Conservation (phyloP, 2,888 invertebrate genomes). For the Platerodrilus igneus region DNA sequence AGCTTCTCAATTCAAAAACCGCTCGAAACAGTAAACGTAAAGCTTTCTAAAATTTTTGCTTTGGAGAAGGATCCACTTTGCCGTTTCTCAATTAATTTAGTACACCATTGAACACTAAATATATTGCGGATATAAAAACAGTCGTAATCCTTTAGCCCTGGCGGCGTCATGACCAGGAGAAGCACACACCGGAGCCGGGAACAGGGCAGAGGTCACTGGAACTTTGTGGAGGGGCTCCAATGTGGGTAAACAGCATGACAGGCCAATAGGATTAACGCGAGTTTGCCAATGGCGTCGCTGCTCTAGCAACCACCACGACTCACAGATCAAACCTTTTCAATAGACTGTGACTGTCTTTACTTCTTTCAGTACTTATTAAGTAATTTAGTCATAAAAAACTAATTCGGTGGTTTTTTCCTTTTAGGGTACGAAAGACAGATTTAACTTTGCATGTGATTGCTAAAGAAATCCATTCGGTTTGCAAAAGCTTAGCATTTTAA, state of each 20-base stretch:
- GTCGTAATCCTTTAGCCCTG: conserved; percentile 16
- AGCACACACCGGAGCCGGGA: conserved; percentile 24
- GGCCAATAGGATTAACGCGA: conserved; percentile 40
- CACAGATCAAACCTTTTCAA: conserved; percentile 37
- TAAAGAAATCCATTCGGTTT: too few species aligned
- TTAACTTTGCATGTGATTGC: neutral
- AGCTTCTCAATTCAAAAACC: too few species aligned
- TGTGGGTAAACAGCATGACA: conserved; percentile 40
- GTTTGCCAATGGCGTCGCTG: conserved; percentile 39
- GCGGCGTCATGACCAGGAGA: conserved; percentile 19
- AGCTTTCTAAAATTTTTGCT: too few species aligned
- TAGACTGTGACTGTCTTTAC: conserved; percentile 26
- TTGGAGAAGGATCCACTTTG: too few species aligned
- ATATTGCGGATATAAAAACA: conserved; percentile 11
- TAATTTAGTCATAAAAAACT: neutral
- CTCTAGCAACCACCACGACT: conserved; percentile 40
- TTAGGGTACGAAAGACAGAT: neutral
- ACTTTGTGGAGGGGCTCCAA: conserved; percentile 35
- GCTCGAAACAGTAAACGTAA: too few species aligned
- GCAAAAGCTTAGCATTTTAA: too few species aligned
- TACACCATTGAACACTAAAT: conserved; percentile 15
- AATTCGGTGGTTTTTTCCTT: neutral
- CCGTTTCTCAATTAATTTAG: conserved; percentile 10
- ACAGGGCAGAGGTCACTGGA: conserved; percentile 28
- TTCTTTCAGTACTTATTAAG: too few species aligned